Conservation (phyloP, 2,888 invertebrate species). For the Ametastegia equiseti region DNA sequence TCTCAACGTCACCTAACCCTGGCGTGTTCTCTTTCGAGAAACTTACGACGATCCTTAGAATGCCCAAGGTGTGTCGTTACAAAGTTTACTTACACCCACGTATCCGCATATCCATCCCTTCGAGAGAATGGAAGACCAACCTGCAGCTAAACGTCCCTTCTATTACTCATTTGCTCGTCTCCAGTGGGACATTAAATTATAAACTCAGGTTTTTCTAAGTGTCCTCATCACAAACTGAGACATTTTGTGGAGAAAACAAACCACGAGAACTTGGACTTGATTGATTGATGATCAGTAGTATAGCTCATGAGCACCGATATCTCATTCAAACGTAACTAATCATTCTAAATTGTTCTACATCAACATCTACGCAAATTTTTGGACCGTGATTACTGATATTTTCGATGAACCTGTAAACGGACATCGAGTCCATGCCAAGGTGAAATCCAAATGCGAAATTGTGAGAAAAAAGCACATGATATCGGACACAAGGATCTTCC, state of each 20-base stretch:
- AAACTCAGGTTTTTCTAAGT: background rate
- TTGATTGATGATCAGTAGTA: no score
- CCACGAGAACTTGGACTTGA: background rate
- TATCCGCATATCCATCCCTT: constrained; percentile 9
- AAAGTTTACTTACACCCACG: constrained; percentile 39
- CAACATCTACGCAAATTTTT: background rate
- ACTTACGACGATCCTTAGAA: constrained; percentile 22
- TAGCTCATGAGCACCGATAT: no score
- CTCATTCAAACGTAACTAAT: background rate
- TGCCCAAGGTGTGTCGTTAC: constrained; percentile 38
- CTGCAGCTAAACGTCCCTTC: constrained; percentile 5
- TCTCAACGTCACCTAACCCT: background rate
- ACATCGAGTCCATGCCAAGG: no score
- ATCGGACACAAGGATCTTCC: no score
- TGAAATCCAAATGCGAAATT: no score
- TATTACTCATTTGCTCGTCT: background rate
- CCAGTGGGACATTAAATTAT: constrained; percentile 5
- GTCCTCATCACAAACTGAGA: background rate
- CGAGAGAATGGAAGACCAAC: background rate
- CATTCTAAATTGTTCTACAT: background rate
- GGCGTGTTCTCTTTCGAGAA: constrained; percentile 10
- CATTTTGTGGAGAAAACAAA: background rate
- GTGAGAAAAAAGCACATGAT: no score
- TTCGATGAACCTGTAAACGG: no score
- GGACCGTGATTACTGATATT: background rate